Base-by-base conservation (phyloP, 2,797 vertebrate genomes). In the Adelosebastes latens region DNA sequence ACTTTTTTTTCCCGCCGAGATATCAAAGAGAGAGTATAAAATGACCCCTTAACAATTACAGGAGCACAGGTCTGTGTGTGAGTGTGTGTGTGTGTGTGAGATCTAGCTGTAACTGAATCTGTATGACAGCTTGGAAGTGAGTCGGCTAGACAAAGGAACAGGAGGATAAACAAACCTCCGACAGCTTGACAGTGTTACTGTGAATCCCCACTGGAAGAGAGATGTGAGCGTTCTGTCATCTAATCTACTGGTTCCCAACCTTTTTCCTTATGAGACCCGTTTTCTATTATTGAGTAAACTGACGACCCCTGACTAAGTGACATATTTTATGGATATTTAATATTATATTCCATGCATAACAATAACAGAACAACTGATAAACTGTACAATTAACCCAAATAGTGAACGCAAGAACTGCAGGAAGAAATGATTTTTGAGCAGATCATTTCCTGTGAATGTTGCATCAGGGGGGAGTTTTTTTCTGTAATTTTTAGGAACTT, bases 51-150 rank as follows among this genome's bases (percentile, higher is more conserved):
- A 1, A 46, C 6, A 32, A 16, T 55, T 2, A 65, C 32, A 55
- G 18, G 32, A 42, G 20, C 14, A 49, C 18, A 31, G 16, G 27
- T 71, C 7, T 67, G 42, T 55, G 4, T 77, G 14, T 20, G 11
- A 55, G 32, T 73, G 5, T 24, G 49, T 72, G 13, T 18, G 14
- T 60, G 32, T 73, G 5, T 27, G 52, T 49, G 6, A 25, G 27
- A 16, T 56, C 31, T 22, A 3, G 32, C 6, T 62, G 70, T 70
- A 82, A 86, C 55, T 58, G 56, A 60, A 77, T 73, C 67, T 29
- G 46, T 75, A 14, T 36, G 71, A 80, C 79, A 84, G 83, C 79
- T 72, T 80, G 70, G n/a, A 42, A 4, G 25, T 76, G 64, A 58
- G n/a, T 79, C 2, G 34, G 49, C 25, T 4, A 36, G 58, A 83